A percentile compares a stretch with the other conserved stretches of the same genome.
These are phyloP conservation scores for Pristionchus arcanus DNA, from an alignment of 2,888 invertebrate genomes.

Conservation along the genomic window DNA sequence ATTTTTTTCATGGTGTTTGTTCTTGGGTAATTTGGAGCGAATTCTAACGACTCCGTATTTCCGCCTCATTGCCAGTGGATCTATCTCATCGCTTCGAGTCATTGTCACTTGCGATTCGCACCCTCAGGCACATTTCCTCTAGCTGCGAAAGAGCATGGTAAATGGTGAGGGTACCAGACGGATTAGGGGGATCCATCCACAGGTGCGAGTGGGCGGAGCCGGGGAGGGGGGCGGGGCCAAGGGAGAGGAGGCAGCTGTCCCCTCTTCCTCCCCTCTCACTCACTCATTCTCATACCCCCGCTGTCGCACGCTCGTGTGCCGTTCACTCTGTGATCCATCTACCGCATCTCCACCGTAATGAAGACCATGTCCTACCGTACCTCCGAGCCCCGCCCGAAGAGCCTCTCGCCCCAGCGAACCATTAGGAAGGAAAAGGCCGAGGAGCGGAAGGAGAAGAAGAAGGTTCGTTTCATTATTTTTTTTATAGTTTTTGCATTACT, in stretches of 20 bases:
- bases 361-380: slow-evolving; percentile 54
- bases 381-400: slow-evolving; percentile 1
- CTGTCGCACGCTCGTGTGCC: not conserved
- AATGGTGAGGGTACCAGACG: not conserved
- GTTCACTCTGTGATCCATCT: slow-evolving; percentile 11
- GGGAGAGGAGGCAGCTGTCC: slow-evolving; percentile 36
- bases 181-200: not conserved
- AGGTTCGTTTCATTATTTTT: slow-evolving; percentile 58
- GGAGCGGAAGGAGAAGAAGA: slow-evolving; percentile 65
- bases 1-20: too few species aligned
- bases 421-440: slow-evolving; percentile 63
- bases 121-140: slow-evolving; percentile 14
- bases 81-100: not conserved
- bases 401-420: slow-evolving; percentile 55
- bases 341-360: slow-evolving; percentile 21
- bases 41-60: not conserved
- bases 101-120: not conserved
- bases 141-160: not conserved
- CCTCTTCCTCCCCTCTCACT: not conserved
- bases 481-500: not conserved
- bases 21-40: too few species aligned
- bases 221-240: slow-evolving; percentile 13
- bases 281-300: slow-evolving; percentile 9
- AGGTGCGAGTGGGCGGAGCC: slow-evolving; percentile 28
- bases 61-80: not conserved